Percentiles rank a stretch among this genome's conserved stretches.
These are phyloP conservation scores for Drosophila dives DNA, from an alignment of 2,888 invertebrate genomes.

Conservation along the genomic window DNA sequence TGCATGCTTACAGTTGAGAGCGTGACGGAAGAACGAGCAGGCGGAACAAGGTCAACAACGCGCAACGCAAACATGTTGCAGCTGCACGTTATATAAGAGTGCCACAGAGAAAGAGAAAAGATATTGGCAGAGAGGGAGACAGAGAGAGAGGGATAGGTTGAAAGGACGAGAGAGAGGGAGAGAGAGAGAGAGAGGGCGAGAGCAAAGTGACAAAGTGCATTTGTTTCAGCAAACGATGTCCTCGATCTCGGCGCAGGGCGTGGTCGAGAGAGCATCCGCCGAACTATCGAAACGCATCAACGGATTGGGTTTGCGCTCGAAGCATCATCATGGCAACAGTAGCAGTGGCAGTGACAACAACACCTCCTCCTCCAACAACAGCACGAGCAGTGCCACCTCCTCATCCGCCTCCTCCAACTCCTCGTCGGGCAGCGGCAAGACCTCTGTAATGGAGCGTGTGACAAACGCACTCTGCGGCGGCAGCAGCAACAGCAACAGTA, in stretches of 20 bases:
- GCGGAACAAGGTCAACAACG: slow-evolving; percentile 55
- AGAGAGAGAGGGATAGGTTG: slow-evolving; percentile 1
- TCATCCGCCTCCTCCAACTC: slow-evolving; percentile 80
- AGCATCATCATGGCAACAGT: slow-evolving; percentile 85
- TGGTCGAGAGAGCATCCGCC: slow-evolving; percentile 95
- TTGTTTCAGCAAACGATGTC: slow-evolving; percentile 87
- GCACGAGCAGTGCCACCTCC: slow-evolving; percentile 52
- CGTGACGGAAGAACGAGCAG: slow-evolving; percentile 10
- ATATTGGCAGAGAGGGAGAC: neutral
- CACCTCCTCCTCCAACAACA: slow-evolving; percentile 52
- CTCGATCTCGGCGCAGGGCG: slow-evolving; percentile 94
- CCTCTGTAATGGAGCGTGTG: slow-evolving; percentile 94
- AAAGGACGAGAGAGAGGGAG: slow-evolving; percentile 5
- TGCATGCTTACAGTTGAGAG: slow-evolving; percentile 41
- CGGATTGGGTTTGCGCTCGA: slow-evolving; percentile 89
- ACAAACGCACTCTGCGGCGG: slow-evolving; percentile 94
- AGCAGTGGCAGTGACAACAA: slow-evolving; percentile 42
- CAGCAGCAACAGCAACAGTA: slow-evolving; percentile 73
- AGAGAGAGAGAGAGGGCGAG: slow-evolving; percentile 27
- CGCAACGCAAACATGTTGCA: slow-evolving; percentile 33
- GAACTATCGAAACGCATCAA: slow-evolving; percentile 95
- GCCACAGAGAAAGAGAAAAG: slow-evolving; percentile 4
- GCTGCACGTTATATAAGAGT: slow-evolving; percentile 35
- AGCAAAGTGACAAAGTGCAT: slow-evolving; percentile 76
- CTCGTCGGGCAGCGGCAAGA: slow-evolving; percentile 84